Percentiles rank a stretch among this genome's conserved stretches.
phyloP scores from a whole-genome alignment of 2,113 vertebrate species.

The Crotalus tigris region DNA sequence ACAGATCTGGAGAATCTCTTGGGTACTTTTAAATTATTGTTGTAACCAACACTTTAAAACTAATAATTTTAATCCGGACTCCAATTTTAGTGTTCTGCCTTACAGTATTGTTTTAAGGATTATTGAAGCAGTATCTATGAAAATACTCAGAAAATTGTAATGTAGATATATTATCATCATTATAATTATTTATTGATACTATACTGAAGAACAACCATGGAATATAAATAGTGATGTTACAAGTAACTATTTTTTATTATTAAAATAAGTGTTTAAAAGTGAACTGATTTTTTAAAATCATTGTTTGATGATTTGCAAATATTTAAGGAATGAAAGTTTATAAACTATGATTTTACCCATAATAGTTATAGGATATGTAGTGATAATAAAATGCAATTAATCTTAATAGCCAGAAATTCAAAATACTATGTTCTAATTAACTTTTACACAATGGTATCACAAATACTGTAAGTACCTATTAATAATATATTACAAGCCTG shows the following conservation, averaged over 20 bases:
- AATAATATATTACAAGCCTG: not conserved
- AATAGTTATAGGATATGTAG: not conserved
- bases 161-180: not conserved
- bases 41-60: not conserved
- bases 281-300: rapidly evolving
- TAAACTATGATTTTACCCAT: not conserved
- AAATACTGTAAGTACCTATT: not conserved
- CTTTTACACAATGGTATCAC: not conserved
- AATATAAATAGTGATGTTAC: not conserved
- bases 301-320: conserved; percentile 7
- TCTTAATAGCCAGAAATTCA: conserved; percentile 12
- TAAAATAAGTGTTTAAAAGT: not conserved
- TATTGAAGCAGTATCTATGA: not conserved
- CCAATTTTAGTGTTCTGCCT: not conserved
- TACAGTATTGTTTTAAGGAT: not conserved
- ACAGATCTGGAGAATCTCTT: too few relatives aligned
- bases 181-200: not conserved
- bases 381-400: not conserved
- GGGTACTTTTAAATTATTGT: not conserved
- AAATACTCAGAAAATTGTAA: not conserved
- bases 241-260: not conserved
- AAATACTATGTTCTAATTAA: conserved; percentile 24
- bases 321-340: not conserved
- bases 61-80: not conserved
- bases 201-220: not conserved